phyloP scores from a whole-genome alignment of 2,797 vertebrate species.

The Kryptopterus vitreolus region DNA sequence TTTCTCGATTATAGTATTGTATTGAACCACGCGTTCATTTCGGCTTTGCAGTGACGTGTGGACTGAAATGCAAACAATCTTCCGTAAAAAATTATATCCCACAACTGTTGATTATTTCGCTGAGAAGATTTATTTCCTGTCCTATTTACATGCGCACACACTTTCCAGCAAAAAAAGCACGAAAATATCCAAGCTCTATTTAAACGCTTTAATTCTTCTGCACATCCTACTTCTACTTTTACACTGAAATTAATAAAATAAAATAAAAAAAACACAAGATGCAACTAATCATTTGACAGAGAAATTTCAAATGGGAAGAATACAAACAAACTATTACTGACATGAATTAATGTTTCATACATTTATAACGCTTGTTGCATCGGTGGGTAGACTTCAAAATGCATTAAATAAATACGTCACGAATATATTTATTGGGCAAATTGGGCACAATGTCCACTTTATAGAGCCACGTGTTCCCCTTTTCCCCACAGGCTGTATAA shows the following conservation, averaged over 20 bases:
- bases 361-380: not conserved
- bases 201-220: not conserved
- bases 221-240: not conserved
- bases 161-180: not conserved
- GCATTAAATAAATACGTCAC: not conserved
- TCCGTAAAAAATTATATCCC: not conserved
- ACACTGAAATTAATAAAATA: not conserved
- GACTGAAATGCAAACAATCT: not conserved
- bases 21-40: not conserved
- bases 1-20: not conserved
- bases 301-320: not conserved
- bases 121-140: no score
- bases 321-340: not conserved
- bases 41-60: not conserved
- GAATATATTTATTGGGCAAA: not conserved
- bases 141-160: not conserved
- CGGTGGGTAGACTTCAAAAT: not conserved
- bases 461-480: not conserved
- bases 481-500: not conserved
- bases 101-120: not conserved
- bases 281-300: not conserved
- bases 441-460: not conserved
- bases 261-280: not conserved
- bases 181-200: not conserved
- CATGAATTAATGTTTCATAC: not conserved